Percentiles rank a stretch among this genome's conserved stretches.
These are phyloP conservation scores for Brachyrhaphis roseni DNA, from an alignment of 2,797 vertebrate species.

Conservation along the genomic window DNA sequence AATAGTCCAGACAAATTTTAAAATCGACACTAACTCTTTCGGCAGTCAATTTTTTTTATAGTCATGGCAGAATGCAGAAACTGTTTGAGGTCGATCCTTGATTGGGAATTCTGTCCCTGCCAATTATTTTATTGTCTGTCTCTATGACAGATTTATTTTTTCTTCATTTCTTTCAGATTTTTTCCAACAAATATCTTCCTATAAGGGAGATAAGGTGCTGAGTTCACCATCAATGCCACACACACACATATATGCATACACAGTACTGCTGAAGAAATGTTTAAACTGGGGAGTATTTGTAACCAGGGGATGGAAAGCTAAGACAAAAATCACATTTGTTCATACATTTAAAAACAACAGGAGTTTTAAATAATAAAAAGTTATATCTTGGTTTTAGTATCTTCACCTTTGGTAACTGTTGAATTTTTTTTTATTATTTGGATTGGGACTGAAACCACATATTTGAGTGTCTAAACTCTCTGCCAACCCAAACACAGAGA, in stretches of 20 bases:
- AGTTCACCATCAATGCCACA: slow-evolving; percentile 51
- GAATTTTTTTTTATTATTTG: neutral
- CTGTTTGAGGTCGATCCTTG: neutral
- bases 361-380: neutral
- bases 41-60: slow-evolving; percentile 59
- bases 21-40: slow-evolving; percentile 50
- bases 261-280: slow-evolving; percentile 26
- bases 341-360: slow-evolving; percentile 2
- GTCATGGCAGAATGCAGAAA: slow-evolving; percentile 57
- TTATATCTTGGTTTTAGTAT: neutral
- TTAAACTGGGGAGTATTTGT: slow-evolving; percentile 52
- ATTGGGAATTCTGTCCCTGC: neutral
- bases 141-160: neutral
- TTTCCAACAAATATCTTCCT: slow-evolving; percentile 36
- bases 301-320: slow-evolving; percentile 39
- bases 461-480: neutral
- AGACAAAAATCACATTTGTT: slow-evolving; percentile 58
- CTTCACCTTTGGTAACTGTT: neutral
- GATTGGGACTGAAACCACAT: neutral
- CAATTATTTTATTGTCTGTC: neutral
- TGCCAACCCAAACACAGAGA: neutral
- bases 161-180: neutral
- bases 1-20: slow-evolving; percentile 68
- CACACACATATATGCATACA: slow-evolving; percentile 10
- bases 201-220: neutral